Evolutionary conservation across 37 sponge, comb jelly and placozoan genomes (phyloP).

Genomic region (Axinella damicornis): DNA sequence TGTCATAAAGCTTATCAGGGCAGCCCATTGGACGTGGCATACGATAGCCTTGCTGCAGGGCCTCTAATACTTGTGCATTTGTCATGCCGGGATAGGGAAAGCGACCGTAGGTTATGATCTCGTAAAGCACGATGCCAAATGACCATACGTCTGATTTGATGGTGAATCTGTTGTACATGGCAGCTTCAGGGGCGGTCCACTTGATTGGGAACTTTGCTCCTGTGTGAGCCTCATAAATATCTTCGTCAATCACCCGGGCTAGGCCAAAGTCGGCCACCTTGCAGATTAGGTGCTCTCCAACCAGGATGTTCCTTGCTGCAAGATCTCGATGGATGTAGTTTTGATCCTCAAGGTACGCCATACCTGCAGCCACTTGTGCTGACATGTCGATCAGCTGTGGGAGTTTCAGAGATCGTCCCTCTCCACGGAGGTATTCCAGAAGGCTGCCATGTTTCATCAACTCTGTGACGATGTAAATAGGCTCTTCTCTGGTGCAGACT

Average conservation of each 20-base stretch:
- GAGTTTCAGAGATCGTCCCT: conserved; percentile 80
- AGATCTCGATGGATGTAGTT: conserved; percentile 98
- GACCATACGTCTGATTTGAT: conserved; percentile 99
- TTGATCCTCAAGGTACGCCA: conserved; percentile 95
- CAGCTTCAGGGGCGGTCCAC: conserved; percentile 99
- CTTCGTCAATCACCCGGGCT: conserved; percentile 94
- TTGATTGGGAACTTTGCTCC: conserved; percentile 99
- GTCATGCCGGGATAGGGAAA: conserved; percentile 98
- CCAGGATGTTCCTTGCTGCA: conserved; percentile 97
- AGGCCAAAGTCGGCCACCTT: conserved; percentile 99
- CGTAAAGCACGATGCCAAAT: conserved; percentile 94
- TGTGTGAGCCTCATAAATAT: conserved; percentile 91
- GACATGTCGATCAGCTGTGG: conserved; percentile 89
- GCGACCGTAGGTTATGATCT: conserved; percentile 96
- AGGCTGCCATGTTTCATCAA: conserved; percentile 96
- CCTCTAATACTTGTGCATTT: conserved; percentile 92
- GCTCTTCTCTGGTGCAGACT: conserved; percentile 95
- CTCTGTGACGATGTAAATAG: conserved; percentile 96
- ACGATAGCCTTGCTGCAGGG: conserved; percentile 77
- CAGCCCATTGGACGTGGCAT: conserved; percentile 81
- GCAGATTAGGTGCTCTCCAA: conserved; percentile 92
- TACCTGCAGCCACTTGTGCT: conserved; percentile 93
- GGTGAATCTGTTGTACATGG: conserved; percentile 94
- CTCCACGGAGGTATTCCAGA: conserved; percentile 91
- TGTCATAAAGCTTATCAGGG: conserved; percentile 76